Base-by-base conservation (phyloP, 2,888 invertebrate genomes). In the Athalia rosae region DNA sequence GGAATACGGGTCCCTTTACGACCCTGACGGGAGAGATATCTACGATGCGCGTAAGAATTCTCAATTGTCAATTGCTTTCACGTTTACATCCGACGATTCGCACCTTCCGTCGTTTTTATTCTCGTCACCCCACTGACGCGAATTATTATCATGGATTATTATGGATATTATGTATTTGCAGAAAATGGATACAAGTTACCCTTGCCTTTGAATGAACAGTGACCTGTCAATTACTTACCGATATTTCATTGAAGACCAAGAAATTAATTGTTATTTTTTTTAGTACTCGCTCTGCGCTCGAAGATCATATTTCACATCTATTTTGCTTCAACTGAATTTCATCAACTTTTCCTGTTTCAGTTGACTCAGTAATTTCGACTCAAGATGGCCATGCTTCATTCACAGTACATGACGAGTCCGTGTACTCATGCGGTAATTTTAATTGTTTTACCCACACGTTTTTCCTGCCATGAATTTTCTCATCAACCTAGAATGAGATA, bases 1-100 rank as follows among this genome's bases (percentile, higher is more conserved):
- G 43, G 71, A 56, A 71, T 71, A 71, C 58, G 71, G 71, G 71
- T 71, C 56, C 58, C 71, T 71, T 71, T 56, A 71, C 58, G 71
- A 58, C 71, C 58, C 43, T 71, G 71, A 13, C 56, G 71, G 58
- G 71, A n/a, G 71, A 71, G 71, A 71, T 71, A 58, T 56, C 56
- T 71, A 56, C 43, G 45, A 71, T 71, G 71, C 71, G 28, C 71
- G 58, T 45, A 43, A 56, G 56, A 71, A 56, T 71, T 53, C 53
- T 7, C 67, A 67, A 67, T 50, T 41, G 67, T 67, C 48, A 67
- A 67, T 67, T 53, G 50, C 53, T 67, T 67, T 45, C 71, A 71
- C 71, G 58, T 67, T 67, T 67, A 67, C 50, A 67, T 67, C 28
- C 28, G 28, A 50, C 28, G 48, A 50, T 67, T 67, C 67, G 67